Evolutionary conservation across 2,113 vertebrate species (phyloP), one percentile per base, ranked within the genome.

Genomic region (Sardina pilchardus): DNA sequence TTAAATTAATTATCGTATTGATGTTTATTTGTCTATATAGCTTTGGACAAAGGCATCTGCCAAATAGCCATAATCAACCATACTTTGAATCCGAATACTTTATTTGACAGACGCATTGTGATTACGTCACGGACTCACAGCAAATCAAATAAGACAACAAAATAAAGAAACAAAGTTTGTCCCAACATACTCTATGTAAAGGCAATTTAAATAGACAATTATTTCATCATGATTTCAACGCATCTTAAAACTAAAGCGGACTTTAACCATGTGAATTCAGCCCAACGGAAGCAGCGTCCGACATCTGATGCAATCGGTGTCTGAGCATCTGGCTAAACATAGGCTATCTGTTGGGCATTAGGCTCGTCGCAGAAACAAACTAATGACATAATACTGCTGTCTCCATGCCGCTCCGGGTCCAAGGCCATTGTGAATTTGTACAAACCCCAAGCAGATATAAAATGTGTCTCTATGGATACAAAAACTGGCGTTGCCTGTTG

Each of bases 121-220:
- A 87, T 87, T 45, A 81, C 82, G 84, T 87, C 86, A 87, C 30
- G 48, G 21, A 53, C 10, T 30, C 6, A 71, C 1, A 71, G 24
- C 24, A n/a, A 8, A 8, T 24, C 21, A 67, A 67, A 67, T 24
- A 36, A 47, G 5, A 47, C 45, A 47, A 12, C 30, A 10, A 7
- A 8, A 36, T 30, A n/a, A 26, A 75, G 10, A 36, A 14, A 2
- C 14, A 36, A 34, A 34, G 1, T 36, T 75, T 1, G 10, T 36
- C 34, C 30, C 30, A 36, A 36, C 34, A 16, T 36, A 75, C 10
- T 75, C 14, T 3, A 75, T 17, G 36, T 1, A 39, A 39, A 36
- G 30, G 36, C 14, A 16, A 17, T 36, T 53, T 53, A 4, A 67
- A 6, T 30, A 34, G 9, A 16, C n/a, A 75, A 12, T 34, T 75